These are phyloP conservation scores for Lepetodrilus schrolli DNA, from an alignment of 2,888 invertebrate species.

Conservation along the genomic window DNA sequence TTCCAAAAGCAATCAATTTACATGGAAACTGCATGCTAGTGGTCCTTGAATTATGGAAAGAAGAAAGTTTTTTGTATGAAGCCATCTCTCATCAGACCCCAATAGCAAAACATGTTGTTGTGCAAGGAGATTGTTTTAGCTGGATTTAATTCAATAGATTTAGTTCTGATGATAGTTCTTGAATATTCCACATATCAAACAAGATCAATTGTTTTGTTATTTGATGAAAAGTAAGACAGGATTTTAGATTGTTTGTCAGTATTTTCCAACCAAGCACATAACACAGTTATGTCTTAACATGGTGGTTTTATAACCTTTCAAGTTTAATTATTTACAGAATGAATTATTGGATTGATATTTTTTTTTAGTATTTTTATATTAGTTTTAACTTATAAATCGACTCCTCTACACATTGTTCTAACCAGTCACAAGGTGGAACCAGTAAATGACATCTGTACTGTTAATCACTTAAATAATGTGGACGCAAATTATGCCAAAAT, in stretches of 20 bases:
- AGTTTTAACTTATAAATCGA: too few relatives aligned
- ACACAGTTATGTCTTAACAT: background rate
- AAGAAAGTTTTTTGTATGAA: constrained; percentile 10
- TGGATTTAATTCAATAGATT: constrained; percentile 9
- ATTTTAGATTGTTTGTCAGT: background rate
- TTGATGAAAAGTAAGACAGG: background rate
- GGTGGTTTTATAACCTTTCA: background rate
- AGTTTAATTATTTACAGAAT: background rate
- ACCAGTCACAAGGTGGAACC: too few relatives aligned
- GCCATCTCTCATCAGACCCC: background rate
- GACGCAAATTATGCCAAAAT: too few relatives aligned
- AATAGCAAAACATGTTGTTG: background rate
- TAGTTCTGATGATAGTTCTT: background rate
- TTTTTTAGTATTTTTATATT: background rate
- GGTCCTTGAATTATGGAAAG: constrained; percentile 20
- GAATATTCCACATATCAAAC: constrained; percentile 8
- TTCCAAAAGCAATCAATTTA: constrained; percentile 15
- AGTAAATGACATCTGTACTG: too few relatives aligned
- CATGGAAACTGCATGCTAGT: background rate
- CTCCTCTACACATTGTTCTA: too few relatives aligned
- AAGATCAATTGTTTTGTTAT: background rate
- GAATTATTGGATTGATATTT: background rate
- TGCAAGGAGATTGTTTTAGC: background rate
- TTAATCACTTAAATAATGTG: too few relatives aligned
- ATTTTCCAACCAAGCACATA: background rate